Base-by-base conservation (phyloP, 2,888 invertebrate species). In the Sycophila texana region DNA sequence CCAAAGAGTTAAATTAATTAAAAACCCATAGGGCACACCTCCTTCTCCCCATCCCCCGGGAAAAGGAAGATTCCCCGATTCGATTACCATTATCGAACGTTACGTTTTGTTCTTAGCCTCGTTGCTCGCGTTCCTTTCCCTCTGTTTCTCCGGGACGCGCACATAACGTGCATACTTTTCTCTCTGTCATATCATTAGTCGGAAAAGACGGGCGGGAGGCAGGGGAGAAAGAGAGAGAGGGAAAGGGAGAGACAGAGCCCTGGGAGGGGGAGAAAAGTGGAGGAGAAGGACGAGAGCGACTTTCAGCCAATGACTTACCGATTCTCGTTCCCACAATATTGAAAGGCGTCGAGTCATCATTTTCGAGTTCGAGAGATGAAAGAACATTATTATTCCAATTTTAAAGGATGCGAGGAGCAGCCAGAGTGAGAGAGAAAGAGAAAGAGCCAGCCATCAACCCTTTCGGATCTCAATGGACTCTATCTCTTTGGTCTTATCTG, bases 321-420 rank as follows among this genome's bases (percentile, higher is more conserved):
- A 87, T 85, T 89, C 85, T 86, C 84, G 88, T 89, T 89, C 89
- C 89, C 89, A 89, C 88, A 89, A 89, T 89, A 88, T 87, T 88
- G 88, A 88, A 89, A 88, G 87, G 80, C 86, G 89, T 87, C 87
- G 88, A 89, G 89, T 90, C 89, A 90, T 88, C 88, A 85, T 89
- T 89, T 39, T 88, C 85, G 86, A 87, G 86, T 86, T 85, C 85
- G 87, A 87, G 84, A 86, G 87, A 88, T 86, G 86, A 87, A 86
- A 88, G 88, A 89, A 88, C 87, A 87, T 89, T 89, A 89, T 89
- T 89, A 89, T 89, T 89, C 89, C 89, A 89, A 89, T 89, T 89
- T 89, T 89, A 86, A 89, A 88, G 86, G 88, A 88, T 84, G 85
- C 83, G 66, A 61, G 51, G 67, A 60, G 85, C 39, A 39, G 39